Conservation (phyloP, 2,888 invertebrate species). For the Hesperia comma region DNA sequence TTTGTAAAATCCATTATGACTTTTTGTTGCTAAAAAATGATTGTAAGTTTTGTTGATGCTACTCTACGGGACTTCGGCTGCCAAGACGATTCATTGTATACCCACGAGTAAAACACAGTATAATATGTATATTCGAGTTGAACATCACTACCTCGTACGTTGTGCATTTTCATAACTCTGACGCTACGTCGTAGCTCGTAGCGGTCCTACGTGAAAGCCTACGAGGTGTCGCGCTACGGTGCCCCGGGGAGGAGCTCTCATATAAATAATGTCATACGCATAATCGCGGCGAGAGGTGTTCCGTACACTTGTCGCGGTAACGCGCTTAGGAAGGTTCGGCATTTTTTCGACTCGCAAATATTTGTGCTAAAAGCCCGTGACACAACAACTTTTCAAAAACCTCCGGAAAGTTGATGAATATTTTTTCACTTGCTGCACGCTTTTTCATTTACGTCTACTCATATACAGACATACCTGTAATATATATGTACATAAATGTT, state of each 20-base stretch:
- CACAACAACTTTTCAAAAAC: background rate
- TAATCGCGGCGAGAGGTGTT: slow-evolving; percentile 31
- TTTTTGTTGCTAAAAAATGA: no score
- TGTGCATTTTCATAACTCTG: slow-evolving; percentile 8
- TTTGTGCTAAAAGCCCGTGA: background rate
- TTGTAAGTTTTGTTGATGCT: no score
- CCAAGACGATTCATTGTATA: no score
- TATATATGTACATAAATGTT: no score
- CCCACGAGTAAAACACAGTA: no score
- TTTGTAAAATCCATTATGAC: no score
- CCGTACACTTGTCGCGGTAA: background rate
- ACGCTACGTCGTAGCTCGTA: slow-evolving; percentile 35
- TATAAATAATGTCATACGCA: slow-evolving; percentile 31
- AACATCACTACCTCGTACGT: background rate
- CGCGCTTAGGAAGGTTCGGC: slow-evolving; percentile 8
- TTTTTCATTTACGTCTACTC: no score
- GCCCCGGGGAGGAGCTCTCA: slow-evolving; percentile 40
- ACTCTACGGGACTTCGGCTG: no score
- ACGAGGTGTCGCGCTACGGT: slow-evolving; percentile 43
- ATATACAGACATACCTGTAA: no score
- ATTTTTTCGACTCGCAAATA: slow-evolving; percentile 18
- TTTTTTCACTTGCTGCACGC: no score
- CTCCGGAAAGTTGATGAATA: background rate
- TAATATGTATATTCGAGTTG: no score
- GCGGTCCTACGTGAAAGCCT: slow-evolving; percentile 46